Percentiles rank a stretch among this genome's conserved stretches.
Evolutionary conservation across 1,140 invertebrate genomes (phyloP).

Genomic region (Lycorma delicatula): DNA sequence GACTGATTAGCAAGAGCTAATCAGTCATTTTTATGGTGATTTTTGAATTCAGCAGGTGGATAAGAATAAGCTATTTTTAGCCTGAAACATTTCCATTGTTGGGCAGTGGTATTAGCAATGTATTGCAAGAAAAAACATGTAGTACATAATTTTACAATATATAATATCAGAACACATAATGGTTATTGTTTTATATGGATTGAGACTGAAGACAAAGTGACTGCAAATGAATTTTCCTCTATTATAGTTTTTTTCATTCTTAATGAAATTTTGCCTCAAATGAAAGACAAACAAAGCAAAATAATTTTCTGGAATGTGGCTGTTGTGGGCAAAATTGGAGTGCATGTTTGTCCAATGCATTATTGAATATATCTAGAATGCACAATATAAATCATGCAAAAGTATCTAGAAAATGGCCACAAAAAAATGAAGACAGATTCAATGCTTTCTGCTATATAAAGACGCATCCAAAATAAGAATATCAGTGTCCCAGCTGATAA

Average conservation of each 20-base stretch:
- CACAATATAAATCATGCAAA: constrained; percentile 34
- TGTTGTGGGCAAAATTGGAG: constrained; percentile 35
- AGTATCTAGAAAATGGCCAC: constrained; percentile 38
- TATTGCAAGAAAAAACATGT: constrained; percentile 13
- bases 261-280: constrained; percentile 2
- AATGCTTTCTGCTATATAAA: no score
- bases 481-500: no score
- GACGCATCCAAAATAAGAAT: no score
- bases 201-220: constrained; percentile 25
- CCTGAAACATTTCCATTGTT: no score
- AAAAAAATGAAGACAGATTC: no score
- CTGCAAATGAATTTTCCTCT: constrained; percentile 24
- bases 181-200: constrained; percentile 28
- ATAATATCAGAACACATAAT: constrained; percentile 11
- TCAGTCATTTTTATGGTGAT: no score
- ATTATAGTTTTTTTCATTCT: constrained; percentile 17
- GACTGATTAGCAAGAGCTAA: no score
- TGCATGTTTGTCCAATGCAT: constrained; percentile 31
- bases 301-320: constrained; percentile 33
- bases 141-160: constrained; percentile 13
- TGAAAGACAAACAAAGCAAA: constrained; percentile 2
- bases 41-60: no score
- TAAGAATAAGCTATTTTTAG: no score
- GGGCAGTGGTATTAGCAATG: constrained; percentile 6
- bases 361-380: constrained; percentile 27